A percentile compares a stretch with the other conserved stretches of the same genome.
These are phyloP conservation scores for Pseudolaguvia tuberculata DNA, from an alignment of 2,113 vertebrate species.

Conservation along the genomic window DNA sequence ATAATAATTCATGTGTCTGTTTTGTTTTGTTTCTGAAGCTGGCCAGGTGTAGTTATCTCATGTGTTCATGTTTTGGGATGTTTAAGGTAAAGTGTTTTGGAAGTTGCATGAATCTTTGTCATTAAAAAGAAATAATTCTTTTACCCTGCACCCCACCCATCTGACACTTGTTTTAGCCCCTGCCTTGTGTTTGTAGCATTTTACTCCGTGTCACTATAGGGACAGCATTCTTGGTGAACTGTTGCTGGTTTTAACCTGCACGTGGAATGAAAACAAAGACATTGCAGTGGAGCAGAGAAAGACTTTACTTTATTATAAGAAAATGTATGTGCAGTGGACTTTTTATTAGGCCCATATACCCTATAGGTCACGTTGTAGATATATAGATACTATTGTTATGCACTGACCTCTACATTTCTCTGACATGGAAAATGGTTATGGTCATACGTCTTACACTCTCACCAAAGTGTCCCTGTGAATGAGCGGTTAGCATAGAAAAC, in stretches of 20 bases:
- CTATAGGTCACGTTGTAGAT: neutral
- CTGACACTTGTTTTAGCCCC: constrained; percentile 37
- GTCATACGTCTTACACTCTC: too few relatives aligned
- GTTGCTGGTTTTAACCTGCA: constrained; percentile 49
- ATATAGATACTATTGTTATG: neutral
- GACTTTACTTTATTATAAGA: neutral
- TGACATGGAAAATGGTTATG: neutral
- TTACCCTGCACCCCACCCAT: constrained; percentile 29
- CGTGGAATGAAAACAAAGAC: constrained; percentile 30
- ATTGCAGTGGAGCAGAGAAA: neutral
- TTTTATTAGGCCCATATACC: constrained; percentile 8
- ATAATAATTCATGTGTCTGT: constrained; percentile 43
- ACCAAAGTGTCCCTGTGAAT: too few relatives aligned
- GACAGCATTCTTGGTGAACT: constrained; percentile 55
- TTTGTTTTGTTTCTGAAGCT: constrained; percentile 52
- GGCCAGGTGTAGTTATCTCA: constrained; percentile 54
- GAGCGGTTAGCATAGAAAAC: too few relatives aligned
- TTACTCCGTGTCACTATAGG: constrained; percentile 60
- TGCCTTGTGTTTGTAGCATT: constrained; percentile 53
- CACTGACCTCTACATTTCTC: neutral
- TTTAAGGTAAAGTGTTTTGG: constrained; percentile 58
- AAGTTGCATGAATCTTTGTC: constrained; percentile 41
- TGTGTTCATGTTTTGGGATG: constrained; percentile 57
- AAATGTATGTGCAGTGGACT: neutral
- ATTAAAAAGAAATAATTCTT: neutral